Evolutionary conservation across 2,113 vertebrate genomes (phyloP), one percentile per base, ranked within the genome.

Genomic region (Microtus ochrogaster): DNA sequence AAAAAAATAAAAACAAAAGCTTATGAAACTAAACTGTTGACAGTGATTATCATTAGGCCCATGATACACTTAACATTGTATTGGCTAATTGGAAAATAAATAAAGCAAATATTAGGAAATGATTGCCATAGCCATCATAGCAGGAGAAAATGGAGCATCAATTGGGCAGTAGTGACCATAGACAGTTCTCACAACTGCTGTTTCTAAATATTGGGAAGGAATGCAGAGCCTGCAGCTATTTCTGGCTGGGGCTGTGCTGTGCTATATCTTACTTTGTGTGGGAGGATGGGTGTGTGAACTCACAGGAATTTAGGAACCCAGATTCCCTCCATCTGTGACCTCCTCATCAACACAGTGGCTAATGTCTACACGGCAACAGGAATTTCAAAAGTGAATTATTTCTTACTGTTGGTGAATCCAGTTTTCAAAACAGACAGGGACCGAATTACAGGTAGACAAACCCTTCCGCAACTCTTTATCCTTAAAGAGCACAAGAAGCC

Each of bases 221-320:
- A 97, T 96, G 89, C 16, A 41, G 77, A 90, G 47, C 68, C 93
- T 8, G 8, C 2, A 77, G 85, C 61, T 98, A 98, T 98, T 98
- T 97, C 79, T 92, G 95, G 91, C 93, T 90, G 5, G 58, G 89
- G 88, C 5, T 89, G 47, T 68, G 86, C 95, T 78, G 94, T 36
- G 63, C 92, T 74, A 39, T 90, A 77, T 78, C 66, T 92, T 61
- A 8, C 84, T 78, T 72, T 90, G 94, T 44, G 91, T 95, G 92
- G 94, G 97, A 96, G 83, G 90, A n/a, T n/a, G 95, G 89, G 68
- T 30, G 86, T 97, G 84, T 86, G 93, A 77, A 76, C 79, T 36
- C 36, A 92, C 5, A 55, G 96, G 96, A 89, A 98, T 98, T 96
- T 91, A 73, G 74, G 72, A 92, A 49, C 95, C 91, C 97, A 82